Evolutionary conservation across 2,888 invertebrate genomes (phyloP).

Genomic region (Andrena chrysosceles): DNA sequence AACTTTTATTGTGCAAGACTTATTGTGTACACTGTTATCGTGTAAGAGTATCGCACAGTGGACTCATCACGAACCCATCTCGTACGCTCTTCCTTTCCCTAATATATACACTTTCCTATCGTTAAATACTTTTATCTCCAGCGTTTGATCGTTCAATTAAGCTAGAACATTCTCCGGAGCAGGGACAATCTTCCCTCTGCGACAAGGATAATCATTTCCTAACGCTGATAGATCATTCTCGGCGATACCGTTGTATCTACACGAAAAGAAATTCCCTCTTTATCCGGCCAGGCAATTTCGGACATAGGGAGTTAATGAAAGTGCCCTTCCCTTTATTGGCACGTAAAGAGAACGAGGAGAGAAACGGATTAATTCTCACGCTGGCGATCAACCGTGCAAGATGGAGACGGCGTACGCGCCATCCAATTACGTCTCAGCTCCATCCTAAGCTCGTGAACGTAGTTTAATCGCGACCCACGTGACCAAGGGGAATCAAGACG

Average conservation of each 20-base stretch:
- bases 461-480: conserved; percentile 69
- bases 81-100: too few species aligned
- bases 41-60: too few species aligned
- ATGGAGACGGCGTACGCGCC: conserved; percentile 54
- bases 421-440: conserved; percentile 63
- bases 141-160: conserved; percentile 6
- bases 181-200: not conserved
- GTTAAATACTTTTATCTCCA: not conserved
- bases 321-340: conserved; percentile 32
- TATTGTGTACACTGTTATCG: too few species aligned
- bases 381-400: conserved; percentile 28
- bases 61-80: too few species aligned
- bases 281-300: conserved; percentile 27
- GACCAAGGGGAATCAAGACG: conserved; percentile 64
- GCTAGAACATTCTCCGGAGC: not conserved
- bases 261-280: conserved; percentile 15
- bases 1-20: too few species aligned
- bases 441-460: conserved; percentile 54
- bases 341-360: conserved; percentile 30
- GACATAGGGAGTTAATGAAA: conserved; percentile 40
- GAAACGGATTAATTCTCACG: conserved; percentile 63
- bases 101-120: not conserved
- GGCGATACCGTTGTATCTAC: not conserved
- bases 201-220: conserved; percentile 7
- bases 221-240: conserved; percentile 9